Evolutionary conservation across 2,797 vertebrate species (phyloP).

Genomic region (Neomorphus geoffroyi): DNA sequence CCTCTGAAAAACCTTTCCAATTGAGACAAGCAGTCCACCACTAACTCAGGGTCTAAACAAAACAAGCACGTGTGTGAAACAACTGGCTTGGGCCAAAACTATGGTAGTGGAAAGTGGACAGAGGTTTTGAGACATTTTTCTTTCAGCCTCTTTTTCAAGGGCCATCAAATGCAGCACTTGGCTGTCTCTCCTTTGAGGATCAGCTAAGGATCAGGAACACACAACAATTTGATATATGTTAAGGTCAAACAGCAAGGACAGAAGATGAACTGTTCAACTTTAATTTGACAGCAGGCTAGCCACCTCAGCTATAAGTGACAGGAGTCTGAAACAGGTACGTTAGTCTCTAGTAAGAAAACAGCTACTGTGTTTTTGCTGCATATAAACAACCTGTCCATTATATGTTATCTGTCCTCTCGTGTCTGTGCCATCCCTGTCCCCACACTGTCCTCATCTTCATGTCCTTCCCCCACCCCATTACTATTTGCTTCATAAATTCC

Average conservation of each 20-base stretch:
- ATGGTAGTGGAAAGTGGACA: not conserved
- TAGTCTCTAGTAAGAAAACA: not conserved
- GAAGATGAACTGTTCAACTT: not conserved
- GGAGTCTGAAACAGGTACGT: not conserved
- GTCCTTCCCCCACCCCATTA: not conserved
- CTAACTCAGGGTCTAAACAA: not conserved
- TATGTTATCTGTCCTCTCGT: not conserved
- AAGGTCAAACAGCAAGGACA: not conserved
- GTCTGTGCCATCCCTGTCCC: not conserved
- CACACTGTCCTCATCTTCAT: not conserved
- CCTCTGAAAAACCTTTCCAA: not conserved
- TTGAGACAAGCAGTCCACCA: not conserved
- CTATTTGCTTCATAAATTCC: not conserved
- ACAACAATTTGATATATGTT: not conserved
- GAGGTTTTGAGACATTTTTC: not conserved
- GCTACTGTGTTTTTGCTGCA: not conserved
- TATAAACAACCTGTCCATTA: not conserved
- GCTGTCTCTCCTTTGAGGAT: not conserved
- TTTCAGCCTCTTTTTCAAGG: not conserved
- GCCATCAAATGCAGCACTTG: accelerated
- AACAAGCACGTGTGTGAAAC: not conserved
- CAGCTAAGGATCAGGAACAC: not conserved
- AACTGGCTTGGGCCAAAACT: not conserved
- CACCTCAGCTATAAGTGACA: not conserved
- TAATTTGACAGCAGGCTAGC: not conserved